phyloP scores from a whole-genome alignment of 2,113 vertebrate species.

The Thinocorus orbignyianus region DNA sequence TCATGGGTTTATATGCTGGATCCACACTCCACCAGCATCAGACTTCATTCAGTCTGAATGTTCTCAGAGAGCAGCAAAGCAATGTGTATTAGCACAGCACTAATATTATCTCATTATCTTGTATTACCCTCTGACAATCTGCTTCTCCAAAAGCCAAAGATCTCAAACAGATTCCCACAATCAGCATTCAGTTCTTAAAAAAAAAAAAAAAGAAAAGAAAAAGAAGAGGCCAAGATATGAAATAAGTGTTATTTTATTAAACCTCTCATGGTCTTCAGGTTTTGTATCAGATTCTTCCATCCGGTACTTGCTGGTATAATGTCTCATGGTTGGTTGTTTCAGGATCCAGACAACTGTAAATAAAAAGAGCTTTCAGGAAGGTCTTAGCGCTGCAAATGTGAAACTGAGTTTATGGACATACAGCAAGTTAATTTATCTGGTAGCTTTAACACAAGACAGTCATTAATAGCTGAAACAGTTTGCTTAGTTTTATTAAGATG shows the following conservation, averaged over 20 bases:
- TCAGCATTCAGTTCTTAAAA: neutral
- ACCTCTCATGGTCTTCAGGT: neutral
- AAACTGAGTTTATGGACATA: neutral
- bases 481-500: neutral
- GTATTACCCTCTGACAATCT: neutral
- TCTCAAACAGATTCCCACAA: neutral
- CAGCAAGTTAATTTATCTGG: neutral
- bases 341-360: conserved; percentile 38
- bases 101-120: fast-evolving
- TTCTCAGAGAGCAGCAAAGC: neutral
- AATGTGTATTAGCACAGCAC: fast-evolving
- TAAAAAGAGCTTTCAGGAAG: neutral
- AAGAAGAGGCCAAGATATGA: neutral
- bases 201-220: neutral
- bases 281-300: neutral
- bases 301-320: neutral
- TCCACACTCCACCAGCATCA: neutral
- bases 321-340: neutral
- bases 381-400: neutral
- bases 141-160: neutral
- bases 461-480: neutral
- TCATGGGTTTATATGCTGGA: neutral
- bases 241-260: conserved; percentile 9
- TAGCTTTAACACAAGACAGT: neutral
- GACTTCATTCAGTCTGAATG: neutral